A percentile compares a stretch with the other conserved stretches of the same genome.
Evolutionary conservation across 30 jellyfish, hydroid and myxozoan genomes (phyloP).

Genomic region (Catostylus mosaicus): DNA sequence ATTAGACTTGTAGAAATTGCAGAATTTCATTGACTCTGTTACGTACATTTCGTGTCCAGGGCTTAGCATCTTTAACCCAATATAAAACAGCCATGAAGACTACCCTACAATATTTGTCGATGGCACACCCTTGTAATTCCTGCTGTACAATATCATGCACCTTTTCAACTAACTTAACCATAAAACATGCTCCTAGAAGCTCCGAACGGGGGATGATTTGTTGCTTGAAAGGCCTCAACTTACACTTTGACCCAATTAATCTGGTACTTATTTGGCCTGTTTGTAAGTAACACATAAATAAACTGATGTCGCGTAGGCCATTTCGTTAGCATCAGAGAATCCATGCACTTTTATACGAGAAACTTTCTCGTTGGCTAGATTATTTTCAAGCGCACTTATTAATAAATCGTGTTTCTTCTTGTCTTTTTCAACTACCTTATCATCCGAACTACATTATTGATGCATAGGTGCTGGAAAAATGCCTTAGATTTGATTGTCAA

Average conservation of each 20-base stretch:
- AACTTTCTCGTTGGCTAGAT: background rate
- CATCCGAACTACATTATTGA: slow-evolving; percentile 10
- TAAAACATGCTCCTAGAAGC: background rate
- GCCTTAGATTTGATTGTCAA: slow-evolving; percentile 10
- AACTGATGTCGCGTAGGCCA: slow-evolving; percentile 1
- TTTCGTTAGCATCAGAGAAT: slow-evolving; percentile 11
- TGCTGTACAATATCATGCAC: background rate
- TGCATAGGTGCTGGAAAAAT: slow-evolving; percentile 19
- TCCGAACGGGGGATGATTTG: background rate
- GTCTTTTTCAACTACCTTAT: background rate
- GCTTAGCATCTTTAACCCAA: slow-evolving; percentile 43
- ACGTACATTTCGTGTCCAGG: slow-evolving; percentile 47
- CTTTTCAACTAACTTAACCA: background rate
- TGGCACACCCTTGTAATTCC: background rate
- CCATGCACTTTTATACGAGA: background rate
- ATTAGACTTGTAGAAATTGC: background rate
- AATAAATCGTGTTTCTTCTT: background rate
- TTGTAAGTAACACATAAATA: background rate
- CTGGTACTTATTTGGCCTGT: background rate
- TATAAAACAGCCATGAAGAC: slow-evolving; percentile 37
- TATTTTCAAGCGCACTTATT: background rate
- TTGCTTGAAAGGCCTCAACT: slow-evolving; percentile 9
- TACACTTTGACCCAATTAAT: background rate
- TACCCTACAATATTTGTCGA: slow-evolving; percentile 24
- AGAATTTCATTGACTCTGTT: slow-evolving; percentile 32